Conservation (phyloP, 2,888 invertebrate genomes). For the Platypus cylindrus region DNA sequence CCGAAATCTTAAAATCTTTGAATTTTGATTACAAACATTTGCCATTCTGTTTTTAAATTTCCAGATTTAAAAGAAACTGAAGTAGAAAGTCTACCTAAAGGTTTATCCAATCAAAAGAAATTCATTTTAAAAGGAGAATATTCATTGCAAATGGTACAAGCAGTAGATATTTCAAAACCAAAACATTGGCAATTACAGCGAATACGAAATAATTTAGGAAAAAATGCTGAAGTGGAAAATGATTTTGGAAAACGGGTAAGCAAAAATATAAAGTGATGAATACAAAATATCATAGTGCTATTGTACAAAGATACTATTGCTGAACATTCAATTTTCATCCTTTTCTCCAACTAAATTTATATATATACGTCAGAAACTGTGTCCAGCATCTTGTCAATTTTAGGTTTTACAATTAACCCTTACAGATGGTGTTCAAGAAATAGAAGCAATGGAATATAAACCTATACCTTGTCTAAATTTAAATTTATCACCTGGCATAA, state of each 20-base stretch:
- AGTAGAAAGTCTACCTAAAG: slow-evolving; percentile 45
- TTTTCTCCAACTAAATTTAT: no score
- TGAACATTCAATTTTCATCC: no score
- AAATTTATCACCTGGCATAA: slow-evolving; percentile 47
- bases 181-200: slow-evolving; percentile 33
- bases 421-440: slow-evolving; percentile 61
- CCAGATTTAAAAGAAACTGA: slow-evolving; percentile 49
- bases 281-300: neutral
- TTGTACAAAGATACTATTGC: slow-evolving; percentile 2
- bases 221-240: slow-evolving; percentile 43
- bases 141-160: slow-evolving; percentile 49
- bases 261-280: no score
- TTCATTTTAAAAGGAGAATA: slow-evolving; percentile 39
- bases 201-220: slow-evolving; percentile 36
- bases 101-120: slow-evolving; percentile 38
- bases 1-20: neutral
- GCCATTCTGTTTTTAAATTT: slow-evolving; percentile 1
- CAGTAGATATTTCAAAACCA: slow-evolving; percentile 48
- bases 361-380: no score
- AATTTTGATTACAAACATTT: neutral
- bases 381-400: neutral
- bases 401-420: slow-evolving; percentile 50
- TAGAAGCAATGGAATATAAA: slow-evolving; percentile 59
- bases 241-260: slow-evolving; percentile 42
- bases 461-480: slow-evolving; percentile 44